Evolutionary conservation across 2,797 vertebrate genomes (phyloP), one percentile per base, ranked within the genome.

Genomic region (Smutsia temminckii): DNA sequence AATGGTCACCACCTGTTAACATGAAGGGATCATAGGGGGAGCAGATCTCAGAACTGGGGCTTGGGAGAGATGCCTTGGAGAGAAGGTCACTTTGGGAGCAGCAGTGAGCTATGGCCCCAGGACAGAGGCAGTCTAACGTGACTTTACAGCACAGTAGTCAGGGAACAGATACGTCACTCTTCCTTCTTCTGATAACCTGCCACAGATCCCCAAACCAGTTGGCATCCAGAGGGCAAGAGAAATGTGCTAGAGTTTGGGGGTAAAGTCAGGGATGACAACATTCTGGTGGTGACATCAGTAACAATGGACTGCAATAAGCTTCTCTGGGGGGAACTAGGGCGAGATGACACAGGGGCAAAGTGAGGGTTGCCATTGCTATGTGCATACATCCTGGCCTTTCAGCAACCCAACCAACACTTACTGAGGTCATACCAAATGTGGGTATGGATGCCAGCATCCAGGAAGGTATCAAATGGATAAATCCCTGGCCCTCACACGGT

Each of bases 401-500:
- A 66, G 6, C 13, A 29, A 21, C 55, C 21, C 8, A 2, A 1
- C 32, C 29, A 7, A 11, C 40, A 42, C 2, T 29, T 53, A 42
- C 2, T 12, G 29, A 66, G 59, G 29, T 5, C 2, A 8, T 21
- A 4, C 55, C 69, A 66, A 7, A 34, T 7, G 8, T 5, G 34
- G 21, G 23, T 23, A 7, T 14, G 16, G 80, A 21, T 64, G 49
- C 34, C 10, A 14, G 46, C 34, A 21, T 18, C 21, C 2, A 21
- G 37, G 37, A 37, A 37, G 14, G 16, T 21, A 55, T 12, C 29
- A 66, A 6, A 55, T 6, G 13, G 23, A 66, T 11, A 8, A 29
- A 13, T 12, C 2, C 49, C 2, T 0, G 37, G 23, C 8, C 14
- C 32, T 57, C 17, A 18, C 23, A 0, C 0, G 2, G 5, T 0